Percentiles rank a stretch among this genome's conserved stretches.
Conservation (phyloP, 2,113 vertebrate genomes). For the Thunnus thynnus region DNA sequence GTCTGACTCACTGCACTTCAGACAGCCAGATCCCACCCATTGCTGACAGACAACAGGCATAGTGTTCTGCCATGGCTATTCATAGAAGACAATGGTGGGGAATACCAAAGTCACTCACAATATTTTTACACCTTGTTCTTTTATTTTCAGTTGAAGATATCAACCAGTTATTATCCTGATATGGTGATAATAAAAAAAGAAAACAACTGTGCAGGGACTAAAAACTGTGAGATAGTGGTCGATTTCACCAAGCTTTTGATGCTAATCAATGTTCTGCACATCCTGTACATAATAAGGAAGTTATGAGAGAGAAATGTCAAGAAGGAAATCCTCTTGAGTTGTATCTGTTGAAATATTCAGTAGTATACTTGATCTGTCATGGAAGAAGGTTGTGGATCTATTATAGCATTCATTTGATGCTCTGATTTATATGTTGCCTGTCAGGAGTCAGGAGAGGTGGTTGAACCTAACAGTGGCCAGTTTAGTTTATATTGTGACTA, state of each 20-base stretch:
- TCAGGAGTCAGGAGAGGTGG: not conserved
- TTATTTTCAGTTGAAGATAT: not conserved
- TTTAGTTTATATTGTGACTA: not conserved
- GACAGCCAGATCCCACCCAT: slow-evolving; percentile 45
- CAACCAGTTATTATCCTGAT: not conserved
- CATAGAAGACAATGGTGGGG: slow-evolving; percentile 56
- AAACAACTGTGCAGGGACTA: not conserved
- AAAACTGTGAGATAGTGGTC: not conserved
- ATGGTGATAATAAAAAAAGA: not conserved
- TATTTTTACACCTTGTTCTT: not conserved
- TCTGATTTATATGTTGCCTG: not conserved
- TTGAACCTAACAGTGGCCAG: not conserved
- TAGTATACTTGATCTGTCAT: not conserved
- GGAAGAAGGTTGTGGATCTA: not conserved
- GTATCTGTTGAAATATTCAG: slow-evolving; percentile 22
- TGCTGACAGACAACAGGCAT: slow-evolving; percentile 44
- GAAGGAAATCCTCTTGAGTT: slow-evolving; percentile 53
- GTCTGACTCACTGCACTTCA: slow-evolving; percentile 74
- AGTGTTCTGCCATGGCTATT: slow-evolving; percentile 47
- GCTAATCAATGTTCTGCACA: not conserved
- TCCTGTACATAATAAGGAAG: slow-evolving; percentile 43
- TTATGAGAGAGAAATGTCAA: slow-evolving; percentile 18
- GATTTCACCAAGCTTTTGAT: not conserved
- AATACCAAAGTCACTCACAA: not conserved
- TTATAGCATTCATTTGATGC: not conserved